Evolutionary conservation across 1,140 invertebrate genomes (phyloP).

Genomic region (Lerema accius): DNA sequence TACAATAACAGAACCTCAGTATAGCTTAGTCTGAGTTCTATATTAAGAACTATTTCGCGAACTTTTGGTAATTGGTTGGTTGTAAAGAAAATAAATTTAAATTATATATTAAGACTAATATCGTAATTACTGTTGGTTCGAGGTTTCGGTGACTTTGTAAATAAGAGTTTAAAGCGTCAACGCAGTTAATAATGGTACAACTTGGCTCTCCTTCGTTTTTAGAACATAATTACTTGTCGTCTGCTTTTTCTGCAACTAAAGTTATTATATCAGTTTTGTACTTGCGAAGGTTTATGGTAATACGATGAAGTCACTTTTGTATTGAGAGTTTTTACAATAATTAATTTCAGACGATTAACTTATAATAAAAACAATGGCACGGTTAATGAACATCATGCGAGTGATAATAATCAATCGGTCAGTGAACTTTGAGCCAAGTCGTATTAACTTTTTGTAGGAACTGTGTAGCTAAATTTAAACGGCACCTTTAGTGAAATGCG

Average conservation of each 20-base stretch:
- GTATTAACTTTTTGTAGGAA: slow-evolving; percentile 33
- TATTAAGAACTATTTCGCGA: too few relatives aligned
- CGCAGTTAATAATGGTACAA: slow-evolving; percentile 10
- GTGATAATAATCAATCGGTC: not conserved
- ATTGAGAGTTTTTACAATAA: too few relatives aligned
- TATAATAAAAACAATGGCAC: slow-evolving; percentile 11
- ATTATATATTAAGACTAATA: too few relatives aligned
- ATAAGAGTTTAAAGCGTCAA: not conserved
- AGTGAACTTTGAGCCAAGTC: slow-evolving; percentile 30
- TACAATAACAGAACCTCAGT: too few relatives aligned
- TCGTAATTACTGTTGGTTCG: too few relatives aligned
- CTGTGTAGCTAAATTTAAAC: slow-evolving; percentile 44
- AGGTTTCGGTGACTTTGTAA: slow-evolving; percentile 11
- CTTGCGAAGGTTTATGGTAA: slow-evolving; percentile 17
- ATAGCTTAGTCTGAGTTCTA: too few relatives aligned
- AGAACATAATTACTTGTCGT: not conserved
- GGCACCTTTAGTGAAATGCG: slow-evolving; percentile 48
- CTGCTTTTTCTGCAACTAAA: not conserved
- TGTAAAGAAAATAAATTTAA: too few relatives aligned
- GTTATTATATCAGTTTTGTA: not conserved
- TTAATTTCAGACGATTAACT: not conserved
- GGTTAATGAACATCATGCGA: not conserved
- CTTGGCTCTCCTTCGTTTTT: slow-evolving; percentile 12
- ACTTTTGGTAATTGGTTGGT: too few relatives aligned
- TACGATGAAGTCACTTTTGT: too few relatives aligned